Evolutionary conservation across 1,140 invertebrate species (phyloP).

Genomic region (Atta texana): DNA sequence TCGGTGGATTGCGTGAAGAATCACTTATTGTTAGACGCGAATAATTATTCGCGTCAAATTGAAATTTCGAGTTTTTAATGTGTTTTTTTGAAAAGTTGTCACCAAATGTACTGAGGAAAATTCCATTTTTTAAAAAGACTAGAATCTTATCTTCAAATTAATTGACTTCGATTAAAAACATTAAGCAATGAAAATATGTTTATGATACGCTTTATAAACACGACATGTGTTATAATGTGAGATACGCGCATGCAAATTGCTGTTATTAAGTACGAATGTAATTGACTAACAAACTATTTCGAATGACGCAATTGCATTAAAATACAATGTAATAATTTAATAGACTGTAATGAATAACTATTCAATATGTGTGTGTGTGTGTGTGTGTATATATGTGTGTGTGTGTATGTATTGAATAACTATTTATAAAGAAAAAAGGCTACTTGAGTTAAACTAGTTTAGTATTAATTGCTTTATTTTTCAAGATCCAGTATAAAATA

Average conservation of each 20-base stretch:
- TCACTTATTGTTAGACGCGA: neutral
- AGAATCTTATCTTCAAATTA: neutral
- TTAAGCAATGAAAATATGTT: neutral
- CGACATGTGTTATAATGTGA: neutral
- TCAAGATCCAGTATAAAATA: too few species aligned
- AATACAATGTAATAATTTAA: neutral
- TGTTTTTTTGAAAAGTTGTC: constrained; percentile 6
- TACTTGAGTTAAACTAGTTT: too few species aligned
- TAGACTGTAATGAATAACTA: too few species aligned
- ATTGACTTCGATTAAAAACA: neutral
- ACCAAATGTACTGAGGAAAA: neutral
- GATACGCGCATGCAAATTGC: constrained; percentile 42
- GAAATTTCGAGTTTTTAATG: neutral
- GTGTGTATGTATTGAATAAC: too few species aligned
- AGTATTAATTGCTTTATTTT: too few species aligned
- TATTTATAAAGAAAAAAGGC: too few species aligned
- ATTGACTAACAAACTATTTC: constrained; percentile 31
- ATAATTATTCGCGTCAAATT: neutral
- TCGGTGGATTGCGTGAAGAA: constrained; percentile 41
- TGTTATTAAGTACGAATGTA: constrained; percentile 28
- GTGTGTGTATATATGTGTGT: too few species aligned
- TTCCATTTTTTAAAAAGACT: neutral
- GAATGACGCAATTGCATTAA: constrained; percentile 30
- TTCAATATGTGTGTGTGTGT: too few species aligned
- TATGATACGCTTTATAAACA: neutral